Conservation (phyloP, 1,140 invertebrate genomes). For the Brachionus rotundiformis region DNA sequence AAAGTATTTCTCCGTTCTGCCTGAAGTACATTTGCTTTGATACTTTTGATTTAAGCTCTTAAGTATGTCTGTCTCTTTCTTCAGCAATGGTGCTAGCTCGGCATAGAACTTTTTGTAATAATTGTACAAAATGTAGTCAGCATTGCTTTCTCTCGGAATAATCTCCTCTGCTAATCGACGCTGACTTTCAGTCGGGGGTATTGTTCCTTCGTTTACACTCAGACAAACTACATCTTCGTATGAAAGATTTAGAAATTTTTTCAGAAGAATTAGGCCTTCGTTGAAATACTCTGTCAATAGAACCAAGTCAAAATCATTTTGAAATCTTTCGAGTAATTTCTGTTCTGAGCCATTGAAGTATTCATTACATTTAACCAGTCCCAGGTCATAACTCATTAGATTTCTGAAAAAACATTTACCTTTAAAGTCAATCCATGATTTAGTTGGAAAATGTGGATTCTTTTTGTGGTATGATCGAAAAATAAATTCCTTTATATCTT, state of each 20-base stretch:
- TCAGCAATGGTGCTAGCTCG: background rate
- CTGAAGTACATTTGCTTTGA: background rate
- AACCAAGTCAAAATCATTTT: background rate
- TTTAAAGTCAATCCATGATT: background rate
- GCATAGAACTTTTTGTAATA: background rate
- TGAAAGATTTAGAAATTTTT: background rate
- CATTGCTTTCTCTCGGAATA: background rate
- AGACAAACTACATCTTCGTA: background rate
- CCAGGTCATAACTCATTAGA: background rate
- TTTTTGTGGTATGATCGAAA: background rate
- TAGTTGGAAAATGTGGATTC: background rate
- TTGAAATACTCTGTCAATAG: background rate
- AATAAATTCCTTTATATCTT: too few relatives aligned
- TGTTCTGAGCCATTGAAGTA: background rate
- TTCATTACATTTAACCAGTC: background rate
- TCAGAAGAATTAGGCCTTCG: background rate
- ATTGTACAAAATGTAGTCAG: slow-evolving; percentile 14
- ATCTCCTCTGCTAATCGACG: background rate
- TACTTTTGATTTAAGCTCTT: background rate
- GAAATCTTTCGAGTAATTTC: background rate
- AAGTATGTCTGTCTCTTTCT: background rate
- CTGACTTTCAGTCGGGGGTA: background rate
- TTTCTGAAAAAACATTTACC: background rate
- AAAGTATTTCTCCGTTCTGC: background rate
- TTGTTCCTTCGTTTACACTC: background rate